Evolutionary conservation across 2,888 invertebrate species (phyloP).

Genomic region (Lochmaea crataegi): DNA sequence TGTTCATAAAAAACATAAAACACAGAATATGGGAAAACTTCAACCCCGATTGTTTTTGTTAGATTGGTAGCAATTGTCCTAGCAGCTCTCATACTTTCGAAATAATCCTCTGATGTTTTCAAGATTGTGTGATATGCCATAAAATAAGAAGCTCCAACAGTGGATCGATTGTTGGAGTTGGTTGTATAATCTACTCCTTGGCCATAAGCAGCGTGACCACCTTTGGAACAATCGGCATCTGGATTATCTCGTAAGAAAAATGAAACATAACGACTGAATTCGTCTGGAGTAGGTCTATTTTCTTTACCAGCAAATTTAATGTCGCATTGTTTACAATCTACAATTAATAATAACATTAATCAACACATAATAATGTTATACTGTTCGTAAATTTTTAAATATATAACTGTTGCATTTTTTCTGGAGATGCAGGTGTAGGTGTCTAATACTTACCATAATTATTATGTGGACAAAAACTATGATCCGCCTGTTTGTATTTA

Average conservation of each 20-base stretch:
- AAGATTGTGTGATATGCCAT: constrained; percentile 95
- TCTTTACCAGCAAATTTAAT: constrained; percentile 67
- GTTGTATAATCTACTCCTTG: constrained; percentile 75
- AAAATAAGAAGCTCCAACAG: constrained; percentile 86
- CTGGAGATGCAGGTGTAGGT: no score
- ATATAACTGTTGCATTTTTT: no score
- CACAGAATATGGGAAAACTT: constrained; percentile 90
- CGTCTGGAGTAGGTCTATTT: constrained; percentile 71
- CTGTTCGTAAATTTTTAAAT: no score
- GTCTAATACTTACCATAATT: constrained; percentile 59
- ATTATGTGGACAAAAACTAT: constrained; percentile 75
- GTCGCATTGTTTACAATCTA: constrained; percentile 23
- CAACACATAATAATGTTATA: no score
- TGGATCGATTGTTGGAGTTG: constrained; percentile 62
- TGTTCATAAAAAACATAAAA: constrained; percentile 99
- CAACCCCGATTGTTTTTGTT: constrained; percentile 77
- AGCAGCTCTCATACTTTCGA: constrained; percentile 87
- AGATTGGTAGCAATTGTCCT: constrained; percentile 74
- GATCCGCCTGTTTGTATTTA: constrained; percentile 66
- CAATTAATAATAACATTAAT: constrained; percentile 10
- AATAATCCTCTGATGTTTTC: constrained; percentile 91
- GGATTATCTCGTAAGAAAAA: constrained; percentile 90
- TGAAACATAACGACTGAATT: constrained; percentile 80
- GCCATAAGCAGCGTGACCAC: constrained; percentile 86
- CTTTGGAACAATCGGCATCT: constrained; percentile 78